phyloP scores from a whole-genome alignment of 2,797 vertebrate species.

The Bovichtus diacanthus region DNA sequence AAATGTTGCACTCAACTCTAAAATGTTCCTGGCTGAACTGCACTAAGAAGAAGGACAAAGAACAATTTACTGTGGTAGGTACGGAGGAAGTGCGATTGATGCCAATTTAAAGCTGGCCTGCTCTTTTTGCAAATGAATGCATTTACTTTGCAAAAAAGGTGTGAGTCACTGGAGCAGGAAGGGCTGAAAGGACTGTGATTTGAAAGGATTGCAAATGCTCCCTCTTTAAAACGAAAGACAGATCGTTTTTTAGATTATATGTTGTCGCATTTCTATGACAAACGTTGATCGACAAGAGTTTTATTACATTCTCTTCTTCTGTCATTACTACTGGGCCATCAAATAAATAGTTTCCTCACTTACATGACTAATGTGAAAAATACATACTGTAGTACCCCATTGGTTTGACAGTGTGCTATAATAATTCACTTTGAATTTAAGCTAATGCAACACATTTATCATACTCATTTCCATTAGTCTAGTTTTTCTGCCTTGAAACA shows the following conservation, averaged over 20 bases:
- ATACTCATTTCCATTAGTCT: background rate
- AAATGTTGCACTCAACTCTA: slow-evolving; percentile 20
- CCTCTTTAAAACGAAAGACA: background rate
- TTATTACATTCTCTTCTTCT: background rate
- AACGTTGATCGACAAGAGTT: slow-evolving; percentile 3
- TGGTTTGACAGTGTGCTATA: background rate
- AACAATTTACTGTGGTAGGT: background rate
- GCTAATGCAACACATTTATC: slow-evolving; percentile 14
- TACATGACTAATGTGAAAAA: background rate
- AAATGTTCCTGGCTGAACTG: slow-evolving; percentile 7
- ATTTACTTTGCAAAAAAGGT: slow-evolving; percentile 27
- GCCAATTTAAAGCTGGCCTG: slow-evolving; percentile 24
- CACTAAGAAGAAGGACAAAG: background rate
- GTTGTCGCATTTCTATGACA: background rate
- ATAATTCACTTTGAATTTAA: slow-evolving; percentile 1
- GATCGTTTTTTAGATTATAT: background rate
- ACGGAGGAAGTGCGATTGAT: slow-evolving; percentile 26
- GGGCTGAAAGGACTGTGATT: slow-evolving; percentile 1
- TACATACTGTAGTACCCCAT: background rate
- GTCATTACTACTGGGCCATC: background rate
- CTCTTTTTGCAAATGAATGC: slow-evolving; percentile 17
- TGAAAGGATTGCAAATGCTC: slow-evolving; percentile 19
- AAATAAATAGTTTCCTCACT: background rate
- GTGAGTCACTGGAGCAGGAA: slow-evolving; percentile 8
- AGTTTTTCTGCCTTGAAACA: background rate